Evolutionary conservation across 2,888 invertebrate species (phyloP), one percentile per base, ranked within the genome.

Genomic region (Nymphalis urticae): DNA sequence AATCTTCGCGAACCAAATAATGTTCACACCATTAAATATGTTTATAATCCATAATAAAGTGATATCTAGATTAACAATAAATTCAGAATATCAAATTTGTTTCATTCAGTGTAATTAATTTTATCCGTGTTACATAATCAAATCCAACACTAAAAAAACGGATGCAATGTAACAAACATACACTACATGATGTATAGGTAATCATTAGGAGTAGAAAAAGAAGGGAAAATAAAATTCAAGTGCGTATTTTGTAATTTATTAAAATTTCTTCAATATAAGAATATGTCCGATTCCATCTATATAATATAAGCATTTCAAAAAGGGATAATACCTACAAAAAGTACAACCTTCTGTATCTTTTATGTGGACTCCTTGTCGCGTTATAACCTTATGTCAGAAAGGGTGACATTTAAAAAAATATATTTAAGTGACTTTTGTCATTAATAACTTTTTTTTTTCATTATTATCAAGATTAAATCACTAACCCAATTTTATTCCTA

Each of bases 251-350:
- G 83, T 87, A 89, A 85, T 92, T 92, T 92, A 91, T 88, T 92
- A 92, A 91, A 92, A 90, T 87, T 89, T 89, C 82, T 85, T 88
- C 87, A 89, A 89, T 92, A 92, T 90, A 92, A 92, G 91, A 92
- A 92, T 92, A 92, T 89, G 90, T 92, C 92, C 89, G 90, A 92
- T 92, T 92, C 91, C 90, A 90, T 91, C 90, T 87, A 85, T 87
- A 88, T 86, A 89, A 88, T 91, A 92, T 91, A 93, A 92, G 88
- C 88, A 83, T 89, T 89, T 88, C 84, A 87, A 88, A 93, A 90
- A 89, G 86, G 86, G 87, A 85, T 86, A 87, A 89, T 88, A 89
- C 86, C 90, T 91, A 90, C 84, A 83, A 89, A 82, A 87, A 90
- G 87, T 85, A 90, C 89, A 90, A 90, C 89, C 90, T 87, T 81